Evolutionary conservation across 1,140 invertebrate species (phyloP).

Genomic region (Nephila pilipes): DNA sequence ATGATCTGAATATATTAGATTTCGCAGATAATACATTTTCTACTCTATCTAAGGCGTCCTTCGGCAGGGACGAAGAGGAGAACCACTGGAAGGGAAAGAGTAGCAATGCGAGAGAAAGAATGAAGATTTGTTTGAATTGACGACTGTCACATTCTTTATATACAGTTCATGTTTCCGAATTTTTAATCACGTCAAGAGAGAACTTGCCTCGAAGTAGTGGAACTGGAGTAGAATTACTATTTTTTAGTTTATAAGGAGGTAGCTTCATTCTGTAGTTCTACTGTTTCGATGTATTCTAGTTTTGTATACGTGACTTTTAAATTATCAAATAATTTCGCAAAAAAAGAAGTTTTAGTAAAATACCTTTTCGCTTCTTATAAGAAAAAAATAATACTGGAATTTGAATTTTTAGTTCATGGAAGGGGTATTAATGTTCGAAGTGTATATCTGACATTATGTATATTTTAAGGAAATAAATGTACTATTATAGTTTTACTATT

Average conservation of each 20-base stretch:
- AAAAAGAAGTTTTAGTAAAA: no score
- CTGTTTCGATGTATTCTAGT: background rate
- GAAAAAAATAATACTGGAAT: no score
- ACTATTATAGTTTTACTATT: no score
- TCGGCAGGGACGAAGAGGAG: no score
- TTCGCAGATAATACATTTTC: slow-evolving; percentile 54
- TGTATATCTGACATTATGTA: no score
- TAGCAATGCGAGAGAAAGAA: background rate
- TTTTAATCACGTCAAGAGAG: background rate
- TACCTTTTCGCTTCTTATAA: no score
- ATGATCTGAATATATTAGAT: slow-evolving; percentile 49
- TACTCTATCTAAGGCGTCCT: background rate
- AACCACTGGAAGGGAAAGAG: background rate
- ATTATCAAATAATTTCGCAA: no score
- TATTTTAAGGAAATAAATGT: no score
- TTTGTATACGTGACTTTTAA: no score
- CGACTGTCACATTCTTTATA: background rate
- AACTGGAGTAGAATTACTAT: background rate
- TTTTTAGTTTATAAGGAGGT: background rate
- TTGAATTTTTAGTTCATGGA: no score
- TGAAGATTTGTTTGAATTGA: slow-evolving; percentile 32
- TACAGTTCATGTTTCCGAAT: slow-evolving; percentile 24
- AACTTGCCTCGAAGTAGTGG: background rate
- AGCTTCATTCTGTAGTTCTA: background rate
- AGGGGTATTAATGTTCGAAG: no score